Base-by-base conservation (phyloP, 2,888 invertebrate species). In the Euclidia mi region DNA sequence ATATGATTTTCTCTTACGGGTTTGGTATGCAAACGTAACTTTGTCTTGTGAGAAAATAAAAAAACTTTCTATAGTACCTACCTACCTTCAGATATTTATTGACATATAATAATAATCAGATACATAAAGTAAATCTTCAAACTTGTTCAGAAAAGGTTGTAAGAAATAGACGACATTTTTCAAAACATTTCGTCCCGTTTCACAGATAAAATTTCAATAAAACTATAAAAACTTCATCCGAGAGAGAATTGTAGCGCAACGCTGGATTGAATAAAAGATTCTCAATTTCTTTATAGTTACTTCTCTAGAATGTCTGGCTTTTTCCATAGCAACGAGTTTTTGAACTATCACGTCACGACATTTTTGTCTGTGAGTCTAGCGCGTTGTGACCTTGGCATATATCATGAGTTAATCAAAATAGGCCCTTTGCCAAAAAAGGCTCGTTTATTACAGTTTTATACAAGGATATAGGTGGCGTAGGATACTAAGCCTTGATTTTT, bases 241-340 rank as follows among this genome's bases (percentile, higher is more conserved):
- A 45, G 32, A 34, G 52, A 20, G 35, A 41, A 46, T 37, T 47
- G 40, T 3, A 46, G 14, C 28, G 38, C 52, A 11, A 25, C 6
- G 4, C 42, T 41, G 9, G 41, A 25, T 35, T 35, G 14, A 35
- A 35, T 35, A 35, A 9, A 18, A 18, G 10, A 18, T 38, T 10
- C n/a, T 7, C 18, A 38, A 38, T n/a, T 7, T 38, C n/a, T 38
- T 38, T 38, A 15, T 35, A 35, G 35, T 34, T 25, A 25, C 7
- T 6, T 25, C 7, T 25, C 20, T 25, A 7, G 7, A 25, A 25
- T 3, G 7, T 2, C 32, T 34, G 12, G 4, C n/a, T n/a, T n/a
- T n/a, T n/a, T 0, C 11, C 11, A 34, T 2, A 2, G 4, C 12
- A 12, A 34, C 12, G 12, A 34, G 10, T 2, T 10, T 35, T 15